Conservation (phyloP, 2,888 invertebrate species). For the Epinotia ramella region DNA sequence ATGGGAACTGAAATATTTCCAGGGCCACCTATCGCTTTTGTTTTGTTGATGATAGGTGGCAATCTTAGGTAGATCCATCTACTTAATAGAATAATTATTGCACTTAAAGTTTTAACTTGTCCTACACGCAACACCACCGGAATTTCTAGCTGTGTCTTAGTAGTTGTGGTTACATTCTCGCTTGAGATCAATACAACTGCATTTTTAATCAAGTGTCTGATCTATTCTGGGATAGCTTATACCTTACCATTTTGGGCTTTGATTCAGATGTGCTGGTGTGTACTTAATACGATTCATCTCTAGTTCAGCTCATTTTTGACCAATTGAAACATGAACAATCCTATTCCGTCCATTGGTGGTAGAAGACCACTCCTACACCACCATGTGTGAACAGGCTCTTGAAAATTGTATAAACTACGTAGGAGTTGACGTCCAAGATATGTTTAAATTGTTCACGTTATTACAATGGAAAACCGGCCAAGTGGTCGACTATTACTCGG, state of each 20-base stretch:
- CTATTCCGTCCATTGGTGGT: not conserved
- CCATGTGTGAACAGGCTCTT: not conserved
- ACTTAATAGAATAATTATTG: conserved; percentile 12
- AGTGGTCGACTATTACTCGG: too few species aligned
- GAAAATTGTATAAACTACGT: too few species aligned
- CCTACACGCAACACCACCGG: not conserved
- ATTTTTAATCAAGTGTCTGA: conserved; percentile 26
- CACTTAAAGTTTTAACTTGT: conserved; percentile 3
- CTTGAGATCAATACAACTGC: conserved; percentile 34
- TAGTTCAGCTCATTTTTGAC: not conserved
- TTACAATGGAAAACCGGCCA: too few species aligned
- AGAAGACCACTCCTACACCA: not conserved
- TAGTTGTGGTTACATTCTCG: conserved; percentile 12
- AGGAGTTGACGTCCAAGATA: too few species aligned
- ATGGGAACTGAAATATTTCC: conserved; percentile 44
- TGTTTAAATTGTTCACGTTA: too few species aligned
- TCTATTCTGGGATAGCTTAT: conserved; percentile 29
- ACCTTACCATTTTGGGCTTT: not conserved
- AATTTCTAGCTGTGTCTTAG: conserved; percentile 14
- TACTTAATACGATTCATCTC: too few species aligned
- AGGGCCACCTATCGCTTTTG: not conserved
- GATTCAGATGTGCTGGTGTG: not conserved
- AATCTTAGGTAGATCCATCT: not conserved
- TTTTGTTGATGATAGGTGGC: not conserved
- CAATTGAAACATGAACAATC: not conserved